A percentile compares a stretch with the other conserved stretches of the same genome.
Conservation (phyloP, 2,888 invertebrate genomes). For the Thera obeliscata region DNA sequence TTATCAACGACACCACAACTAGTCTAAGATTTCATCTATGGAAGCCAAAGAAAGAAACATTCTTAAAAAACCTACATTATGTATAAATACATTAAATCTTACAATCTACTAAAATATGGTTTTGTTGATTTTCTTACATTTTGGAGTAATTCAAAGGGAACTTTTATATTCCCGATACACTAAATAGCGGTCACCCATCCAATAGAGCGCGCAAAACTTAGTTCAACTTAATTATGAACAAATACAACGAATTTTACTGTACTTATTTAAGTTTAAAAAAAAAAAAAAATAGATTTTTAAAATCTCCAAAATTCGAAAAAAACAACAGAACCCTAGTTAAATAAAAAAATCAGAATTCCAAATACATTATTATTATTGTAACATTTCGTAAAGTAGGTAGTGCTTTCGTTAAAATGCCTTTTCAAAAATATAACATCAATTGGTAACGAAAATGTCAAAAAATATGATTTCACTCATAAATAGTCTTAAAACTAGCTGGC, state of each 20-base stretch:
- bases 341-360: background rate
- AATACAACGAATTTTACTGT: too few species aligned
- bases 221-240: too few species aligned
- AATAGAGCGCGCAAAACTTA: too few species aligned
- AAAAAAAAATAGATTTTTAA: too few species aligned
- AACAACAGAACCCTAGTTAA: background rate
- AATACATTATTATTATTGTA: conserved; percentile 2
- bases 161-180: too few species aligned
- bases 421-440: background rate
- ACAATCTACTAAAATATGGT: conserved; percentile 10
- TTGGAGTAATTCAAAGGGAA: too few species aligned
- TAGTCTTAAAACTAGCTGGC: background rate
- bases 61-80: conserved; percentile 29
- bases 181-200: too few species aligned
- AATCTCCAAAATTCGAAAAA: background rate
- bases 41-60: conserved; percentile 23
- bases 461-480: conserved; percentile 2
- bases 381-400: conserved; percentile 4
- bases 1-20: background rate
- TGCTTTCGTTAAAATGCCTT: background rate
- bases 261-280: too few species aligned
- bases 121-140: conserved; percentile 10
- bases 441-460: background rate
- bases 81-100: conserved; percentile 26
- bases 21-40: conserved; percentile 1